phyloP scores from a whole-genome alignment of 2,797 vertebrate species.

The Microchirus variegatus region DNA sequence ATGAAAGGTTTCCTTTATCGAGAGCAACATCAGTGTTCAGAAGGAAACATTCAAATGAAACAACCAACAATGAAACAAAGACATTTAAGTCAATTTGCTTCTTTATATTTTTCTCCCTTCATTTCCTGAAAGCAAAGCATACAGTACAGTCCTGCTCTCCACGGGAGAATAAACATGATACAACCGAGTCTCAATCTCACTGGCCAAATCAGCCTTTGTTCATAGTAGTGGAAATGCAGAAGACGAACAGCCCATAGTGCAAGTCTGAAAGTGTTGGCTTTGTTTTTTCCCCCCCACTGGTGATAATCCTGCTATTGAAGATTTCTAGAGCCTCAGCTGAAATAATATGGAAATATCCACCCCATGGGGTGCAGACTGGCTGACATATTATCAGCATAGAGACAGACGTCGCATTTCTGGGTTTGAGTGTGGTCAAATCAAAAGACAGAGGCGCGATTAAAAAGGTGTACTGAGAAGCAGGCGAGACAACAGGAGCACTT shows the following conservation, averaged over 20 bases:
- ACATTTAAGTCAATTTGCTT: conserved; percentile 8
- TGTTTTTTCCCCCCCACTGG: conserved; percentile 39
- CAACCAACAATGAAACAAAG: neutral
- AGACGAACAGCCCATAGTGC: conserved; percentile 38
- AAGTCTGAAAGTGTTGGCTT: conserved; percentile 46
- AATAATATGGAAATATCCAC: conserved; percentile 79
- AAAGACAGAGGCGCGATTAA: conserved; percentile 72
- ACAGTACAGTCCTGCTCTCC: conserved; percentile 23
- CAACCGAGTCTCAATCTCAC: conserved; percentile 42
- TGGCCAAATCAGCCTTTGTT: conserved; percentile 60
- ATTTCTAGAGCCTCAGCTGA: conserved; percentile 70
- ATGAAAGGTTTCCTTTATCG: conserved; percentile 16
- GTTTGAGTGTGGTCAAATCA: conserved; percentile 72
- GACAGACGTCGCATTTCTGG: conserved; percentile 67
- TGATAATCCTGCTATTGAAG: conserved; percentile 79
- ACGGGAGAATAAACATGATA: conserved; percentile 40
- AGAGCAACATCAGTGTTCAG: conserved; percentile 6
- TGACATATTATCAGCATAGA: conserved; percentile 80
- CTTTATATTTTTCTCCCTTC: neutral
- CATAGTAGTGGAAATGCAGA: conserved; percentile 31
- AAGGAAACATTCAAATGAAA: conserved; percentile 20
- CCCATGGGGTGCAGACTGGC: conserved; percentile 69
- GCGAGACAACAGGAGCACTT: conserved; percentile 62
- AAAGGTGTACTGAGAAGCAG: conserved; percentile 62
- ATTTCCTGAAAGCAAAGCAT: conserved; percentile 21